A percentile compares a stretch with the other conserved stretches of the same genome.
Evolutionary conservation across 2,113 vertebrate species (phyloP).

Genomic region (Platycercus adscitus): DNA sequence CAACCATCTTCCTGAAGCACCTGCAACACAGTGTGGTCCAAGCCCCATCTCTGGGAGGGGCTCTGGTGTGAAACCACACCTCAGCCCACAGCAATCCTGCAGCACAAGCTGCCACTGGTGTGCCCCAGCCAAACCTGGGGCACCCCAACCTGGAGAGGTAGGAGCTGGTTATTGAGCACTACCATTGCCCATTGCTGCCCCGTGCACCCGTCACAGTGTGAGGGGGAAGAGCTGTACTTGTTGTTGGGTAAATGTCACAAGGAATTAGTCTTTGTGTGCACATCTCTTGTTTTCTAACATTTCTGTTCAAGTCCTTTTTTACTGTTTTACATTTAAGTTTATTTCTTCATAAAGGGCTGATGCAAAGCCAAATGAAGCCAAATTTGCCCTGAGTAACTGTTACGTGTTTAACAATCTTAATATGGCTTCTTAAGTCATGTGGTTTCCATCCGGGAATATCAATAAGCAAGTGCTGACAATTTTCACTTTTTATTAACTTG

Average conservation of each 20-base stretch:
- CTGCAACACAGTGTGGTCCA: accelerated
- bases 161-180: not conserved
- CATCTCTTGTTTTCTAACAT: not conserved
- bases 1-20: not conserved
- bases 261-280: not conserved
- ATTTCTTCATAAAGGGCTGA: not conserved
- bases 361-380: not conserved
- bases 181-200: accelerated
- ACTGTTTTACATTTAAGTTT: not conserved
- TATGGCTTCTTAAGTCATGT: not conserved
- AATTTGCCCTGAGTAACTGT: conserved; percentile 2
- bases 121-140: not conserved
- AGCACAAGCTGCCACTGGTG: not conserved
- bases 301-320: not conserved
- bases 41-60: not conserved
- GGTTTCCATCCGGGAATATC: not conserved
- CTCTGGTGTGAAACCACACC: not conserved
- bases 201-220: accelerated
- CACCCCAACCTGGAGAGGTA: not conserved
- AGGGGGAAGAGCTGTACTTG: not conserved
- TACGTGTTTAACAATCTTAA: not conserved
- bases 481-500: conserved; percentile 50
- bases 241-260: not conserved
- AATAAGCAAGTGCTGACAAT: conserved; percentile 26
- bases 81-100: not conserved